phyloP scores from a whole-genome alignment of 1,140 invertebrate species.

The Aphis craccivora region DNA sequence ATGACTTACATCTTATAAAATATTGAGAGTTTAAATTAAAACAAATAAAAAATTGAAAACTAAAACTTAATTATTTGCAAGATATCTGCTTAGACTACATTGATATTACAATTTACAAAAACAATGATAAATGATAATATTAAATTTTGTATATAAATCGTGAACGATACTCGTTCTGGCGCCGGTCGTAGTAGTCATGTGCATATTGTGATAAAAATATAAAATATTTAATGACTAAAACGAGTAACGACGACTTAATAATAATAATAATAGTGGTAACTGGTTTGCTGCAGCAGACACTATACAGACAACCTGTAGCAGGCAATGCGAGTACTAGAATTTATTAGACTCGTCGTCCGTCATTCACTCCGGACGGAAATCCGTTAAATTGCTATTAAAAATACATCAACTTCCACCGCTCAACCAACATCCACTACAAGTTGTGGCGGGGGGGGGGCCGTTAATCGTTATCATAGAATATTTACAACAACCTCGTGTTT shows the following conservation, averaged over 20 bases:
- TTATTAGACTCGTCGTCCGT: background rate
- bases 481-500: background rate
- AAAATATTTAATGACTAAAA: background rate
- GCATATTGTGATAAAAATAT: background rate
- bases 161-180: background rate
- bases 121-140: background rate
- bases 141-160: background rate
- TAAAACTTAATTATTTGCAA: background rate
- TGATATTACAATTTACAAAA: background rate
- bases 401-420: background rate
- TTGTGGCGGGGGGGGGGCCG: too few relatives aligned
- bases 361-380: background rate
- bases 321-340: background rate
- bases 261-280: background rate
- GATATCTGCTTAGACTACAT: background rate
- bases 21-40: background rate
- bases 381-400: constrained; percentile 34
- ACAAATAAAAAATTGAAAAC: background rate
- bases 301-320: too few relatives aligned
- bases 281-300: background rate
- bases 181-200: too few relatives aligned
- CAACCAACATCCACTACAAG: too few relatives aligned
- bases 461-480: background rate
- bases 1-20: background rate
- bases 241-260: background rate